Conservation (phyloP, 2,888 invertebrate genomes). For the Dendrolimus pini region DNA sequence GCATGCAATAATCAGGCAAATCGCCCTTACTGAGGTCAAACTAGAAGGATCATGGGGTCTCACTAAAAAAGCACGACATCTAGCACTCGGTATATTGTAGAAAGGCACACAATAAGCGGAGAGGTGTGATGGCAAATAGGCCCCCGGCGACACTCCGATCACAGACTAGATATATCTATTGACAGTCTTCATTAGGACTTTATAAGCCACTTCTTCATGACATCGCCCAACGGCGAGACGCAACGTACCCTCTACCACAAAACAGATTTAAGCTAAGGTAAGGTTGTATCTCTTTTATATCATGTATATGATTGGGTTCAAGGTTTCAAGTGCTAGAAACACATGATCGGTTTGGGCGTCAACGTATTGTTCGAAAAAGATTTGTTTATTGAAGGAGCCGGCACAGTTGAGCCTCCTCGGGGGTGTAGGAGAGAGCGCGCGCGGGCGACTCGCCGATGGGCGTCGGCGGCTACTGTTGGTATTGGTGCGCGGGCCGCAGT, state of each 20-base stretch:
- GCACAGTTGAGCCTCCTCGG: slow-evolving; percentile 16
- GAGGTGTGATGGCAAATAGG: slow-evolving; percentile 67
- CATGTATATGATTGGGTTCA: no score
- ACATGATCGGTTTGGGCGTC: no score
- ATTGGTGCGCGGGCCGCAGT: slow-evolving; percentile 47
- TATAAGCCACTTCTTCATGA: slow-evolving; percentile 53
- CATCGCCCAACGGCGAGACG: slow-evolving; percentile 36
- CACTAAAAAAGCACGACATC: slow-evolving; percentile 37
- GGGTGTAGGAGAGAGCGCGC: slow-evolving; percentile 24
- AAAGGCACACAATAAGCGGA: slow-evolving; percentile 75
- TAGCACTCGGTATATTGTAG: slow-evolving; percentile 63
- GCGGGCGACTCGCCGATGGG: slow-evolving; percentile 11
- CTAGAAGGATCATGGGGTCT: slow-evolving; percentile 21
- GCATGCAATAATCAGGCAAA: neutral
- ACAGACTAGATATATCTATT: slow-evolving; percentile 73
- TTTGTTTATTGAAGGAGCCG: slow-evolving; percentile 4
- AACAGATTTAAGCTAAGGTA: no score
- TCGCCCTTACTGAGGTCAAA: neutral
- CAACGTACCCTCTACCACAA: slow-evolving; percentile 21
- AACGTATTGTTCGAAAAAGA: no score
- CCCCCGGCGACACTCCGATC: slow-evolving; percentile 74
- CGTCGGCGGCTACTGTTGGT: slow-evolving; percentile 33
- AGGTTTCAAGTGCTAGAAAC: no score
- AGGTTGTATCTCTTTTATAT: no score
- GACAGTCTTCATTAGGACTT: slow-evolving; percentile 65